Conservation (phyloP, 2,888 invertebrate species). For the Geotrupes spiniger region DNA sequence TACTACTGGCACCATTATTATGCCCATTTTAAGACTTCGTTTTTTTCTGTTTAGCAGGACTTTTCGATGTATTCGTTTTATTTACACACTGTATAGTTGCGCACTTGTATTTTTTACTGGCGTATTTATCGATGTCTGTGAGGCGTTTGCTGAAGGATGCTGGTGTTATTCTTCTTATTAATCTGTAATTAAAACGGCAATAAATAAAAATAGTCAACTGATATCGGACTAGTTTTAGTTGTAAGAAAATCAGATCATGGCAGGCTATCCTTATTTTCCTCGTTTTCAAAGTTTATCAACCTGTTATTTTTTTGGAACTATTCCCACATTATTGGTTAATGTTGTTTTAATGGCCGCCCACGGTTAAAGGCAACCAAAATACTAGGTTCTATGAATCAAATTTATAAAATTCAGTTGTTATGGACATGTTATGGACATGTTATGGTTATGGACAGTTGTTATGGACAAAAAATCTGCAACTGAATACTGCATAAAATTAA, state of each 20-base stretch:
- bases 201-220: not conserved
- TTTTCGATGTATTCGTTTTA: constrained; percentile 18
- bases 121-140: constrained; percentile 42
- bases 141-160: constrained; percentile 41
- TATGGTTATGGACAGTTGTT: no score
- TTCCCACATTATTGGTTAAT: no score
- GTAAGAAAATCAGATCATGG: no score
- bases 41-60: constrained; percentile 1
- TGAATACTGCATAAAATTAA: no score
- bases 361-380: no score
- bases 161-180: constrained; percentile 44
- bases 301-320: not conserved
- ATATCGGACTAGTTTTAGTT: not conserved
- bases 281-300: no score
- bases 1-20: constrained; percentile 20
- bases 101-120: constrained; percentile 43
- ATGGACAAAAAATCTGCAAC: no score
- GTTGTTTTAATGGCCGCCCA: no score
- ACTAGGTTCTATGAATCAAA: no score
- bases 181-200: constrained; percentile 37
- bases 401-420: no score
- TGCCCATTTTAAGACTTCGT: constrained; percentile 22
- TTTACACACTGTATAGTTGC: constrained; percentile 46
- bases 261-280: no score
- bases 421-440: no score